Percentiles rank a stretch among this genome's conserved stretches.
Conservation (phyloP, 2,113 vertebrate species). For the Aythya baeri region DNA sequence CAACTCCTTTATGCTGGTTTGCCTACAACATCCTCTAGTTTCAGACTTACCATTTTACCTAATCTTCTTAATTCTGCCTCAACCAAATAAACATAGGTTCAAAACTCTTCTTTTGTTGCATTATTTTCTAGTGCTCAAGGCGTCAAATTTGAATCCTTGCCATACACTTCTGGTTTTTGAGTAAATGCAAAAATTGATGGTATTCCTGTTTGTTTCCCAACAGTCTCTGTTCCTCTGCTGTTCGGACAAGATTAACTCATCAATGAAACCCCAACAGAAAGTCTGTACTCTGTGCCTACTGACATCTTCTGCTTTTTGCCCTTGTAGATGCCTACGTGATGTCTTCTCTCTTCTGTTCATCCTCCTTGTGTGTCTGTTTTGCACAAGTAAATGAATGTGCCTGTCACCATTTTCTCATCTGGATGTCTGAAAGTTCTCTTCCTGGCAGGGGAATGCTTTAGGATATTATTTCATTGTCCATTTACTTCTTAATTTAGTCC, state of each 20-base stretch:
- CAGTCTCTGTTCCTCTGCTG: not conserved
- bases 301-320: not conserved
- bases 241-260: not conserved
- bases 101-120: not conserved
- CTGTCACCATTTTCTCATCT: slow-evolving; percentile 7
- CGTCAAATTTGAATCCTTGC: not conserved
- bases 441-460: not conserved
- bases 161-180: not conserved
- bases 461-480: not conserved
- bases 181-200: not conserved
- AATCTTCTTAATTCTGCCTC: not conserved
- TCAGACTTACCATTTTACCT: not conserved
- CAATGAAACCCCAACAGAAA: not conserved
- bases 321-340: not conserved
- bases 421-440: slow-evolving; percentile 7
- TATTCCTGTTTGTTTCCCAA: not conserved
- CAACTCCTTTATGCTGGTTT: not conserved
- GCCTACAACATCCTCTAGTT: not conserved
- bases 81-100: not conserved
- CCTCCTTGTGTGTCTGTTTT: not conserved
- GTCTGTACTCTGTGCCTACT: not conserved
- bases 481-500: slow-evolving; percentile 28
- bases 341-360: not conserved
- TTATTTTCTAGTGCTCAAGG: not conserved
- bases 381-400: not conserved